Evolutionary conservation across 2,797 vertebrate genomes (phyloP), one percentile per base, ranked within the genome.

Genomic region (Anomalospiza imberbis): DNA sequence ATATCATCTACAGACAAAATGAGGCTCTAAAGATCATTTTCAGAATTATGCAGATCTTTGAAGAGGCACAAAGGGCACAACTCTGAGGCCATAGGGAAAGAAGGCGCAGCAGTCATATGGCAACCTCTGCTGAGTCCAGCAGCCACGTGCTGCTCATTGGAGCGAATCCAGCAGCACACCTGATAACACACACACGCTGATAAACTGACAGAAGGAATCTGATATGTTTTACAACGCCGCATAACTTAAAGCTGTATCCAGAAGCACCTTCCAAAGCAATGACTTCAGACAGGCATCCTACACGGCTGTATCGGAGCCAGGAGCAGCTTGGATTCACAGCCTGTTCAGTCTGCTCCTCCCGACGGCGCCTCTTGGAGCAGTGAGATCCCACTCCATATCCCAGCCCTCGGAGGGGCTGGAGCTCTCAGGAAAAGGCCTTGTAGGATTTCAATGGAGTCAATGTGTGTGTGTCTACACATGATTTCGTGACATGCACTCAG

Each of bases 251-350:
- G 82, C 54, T 80, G 76, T n/a, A 34, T 53, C 36, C 42, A 77
- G 79, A 92, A 94, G 53, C 83, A 50, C 53, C 57, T 78, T 95
- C 91, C 72, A 91, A 95, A 95, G 87, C 71, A 89, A 73, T 79
- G 88, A 88, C 51, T 94, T 96, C 58, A 89, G 86, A 81, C 78
- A 82, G 89, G 34, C 73, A 88, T 86, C 66, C 89, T 51, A 87
- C 77, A 53, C 4, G 32, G 65, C 48, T 88, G 72, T 60, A 55
- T 6, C 40, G 1, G 54, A 95, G 96, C 94, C 97, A 97, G 80
- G 70, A 96, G 85, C 96, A 97, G 94, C 94, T 93, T 97, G 96
- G 77, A 77, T 94, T 61, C 47, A 32, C 91, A 88, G 94, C 75
- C 94, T 96, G 95, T 38, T 96, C 95, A 89, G 76, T 93, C 94